Evolutionary conservation across 1,140 invertebrate genomes (phyloP), one percentile per base, ranked within the genome.

Genomic region (Drosophila carrolli): DNA sequence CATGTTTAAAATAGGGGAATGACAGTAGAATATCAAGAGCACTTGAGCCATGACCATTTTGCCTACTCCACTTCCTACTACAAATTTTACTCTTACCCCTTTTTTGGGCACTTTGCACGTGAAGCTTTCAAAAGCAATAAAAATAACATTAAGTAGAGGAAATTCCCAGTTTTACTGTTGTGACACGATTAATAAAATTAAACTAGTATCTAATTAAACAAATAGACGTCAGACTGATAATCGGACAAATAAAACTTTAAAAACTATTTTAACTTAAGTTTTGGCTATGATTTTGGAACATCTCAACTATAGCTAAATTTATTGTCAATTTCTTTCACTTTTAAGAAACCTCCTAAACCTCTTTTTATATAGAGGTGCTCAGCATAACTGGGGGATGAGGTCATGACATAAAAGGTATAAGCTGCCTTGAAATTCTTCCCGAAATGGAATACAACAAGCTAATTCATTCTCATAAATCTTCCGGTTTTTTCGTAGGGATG

Each of bases 351-450:
- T 61, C 35, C 27, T 68, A 40, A 59, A n/a, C 11, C 38, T 37
- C 8, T 46, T 23, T 63, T 41, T 47, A 35, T 63, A 37, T 60
- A 44, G 16, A 46, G 55, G 57, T 57, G 78, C 56, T 63, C 43
- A 68, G 56, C 82, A 86, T 81, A 62, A 81, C 55, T 78, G 56
- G 44, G 41, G 54, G 78, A 81, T 86, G 82, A 86, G 63, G 75
- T 86, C 82, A 86, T 72, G 55, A 60, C 55, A 23, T 43, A 53
- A 74, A 85, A 84, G 72, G 72, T 63, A 74, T 58, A 40, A n/a
- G 23, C 50, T 62, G 70, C 51, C 43, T 41, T 62, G 70, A 47
- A 47, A 51, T 74, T 56, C 41, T 72, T 60, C n/a, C 46, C n/a
- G 37, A 72, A 53, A 40, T 46, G 50, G n/a, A 41, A 48, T 41